These are phyloP conservation scores for Drosophila kohkoa DNA, from an alignment of 1,140 invertebrate species.

Conservation along the genomic window DNA sequence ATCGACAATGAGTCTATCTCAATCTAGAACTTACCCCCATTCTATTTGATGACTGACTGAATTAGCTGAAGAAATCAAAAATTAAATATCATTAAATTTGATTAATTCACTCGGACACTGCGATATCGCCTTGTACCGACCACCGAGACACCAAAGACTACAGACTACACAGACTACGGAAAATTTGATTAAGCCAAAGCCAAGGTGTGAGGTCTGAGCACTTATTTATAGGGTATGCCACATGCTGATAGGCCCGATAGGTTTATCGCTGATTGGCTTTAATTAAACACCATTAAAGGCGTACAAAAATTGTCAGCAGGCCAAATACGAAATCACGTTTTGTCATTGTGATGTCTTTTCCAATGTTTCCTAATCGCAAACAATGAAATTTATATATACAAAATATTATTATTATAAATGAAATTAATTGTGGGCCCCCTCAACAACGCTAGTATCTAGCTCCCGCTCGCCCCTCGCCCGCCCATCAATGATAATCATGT, in stretches of 20 bases:
- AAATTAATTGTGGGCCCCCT: constrained; percentile 61
- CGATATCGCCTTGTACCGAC: constrained; percentile 53
- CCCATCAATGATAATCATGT: constrained; percentile 66
- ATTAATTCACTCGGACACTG: constrained; percentile 72
- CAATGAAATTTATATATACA: constrained; percentile 56
- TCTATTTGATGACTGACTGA: not conserved
- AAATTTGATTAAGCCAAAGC: constrained; percentile 67
- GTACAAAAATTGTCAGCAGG: constrained; percentile 71
- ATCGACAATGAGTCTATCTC: constrained; percentile 21
- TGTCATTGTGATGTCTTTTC: constrained; percentile 73
- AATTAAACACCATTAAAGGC: constrained; percentile 81
- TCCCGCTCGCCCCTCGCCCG: not conserved
- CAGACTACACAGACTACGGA: not conserved
- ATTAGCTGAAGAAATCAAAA: constrained; percentile 47
- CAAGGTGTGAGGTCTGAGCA: not conserved
- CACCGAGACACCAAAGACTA: not conserved
- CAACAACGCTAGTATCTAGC: not conserved
- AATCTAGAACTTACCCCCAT: constrained; percentile 10
- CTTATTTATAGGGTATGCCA: constrained; percentile 53
- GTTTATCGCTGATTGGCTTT: constrained; percentile 78
- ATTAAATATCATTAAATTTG: constrained; percentile 82
- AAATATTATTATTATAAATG: constrained; percentile 56
- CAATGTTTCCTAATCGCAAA: constrained; percentile 50
- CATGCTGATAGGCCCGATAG: constrained; percentile 70
- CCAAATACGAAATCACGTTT: constrained; percentile 72